Evolutionary conservation across 2,797 vertebrate species (phyloP).

Genomic region (Esox lucius): DNA sequence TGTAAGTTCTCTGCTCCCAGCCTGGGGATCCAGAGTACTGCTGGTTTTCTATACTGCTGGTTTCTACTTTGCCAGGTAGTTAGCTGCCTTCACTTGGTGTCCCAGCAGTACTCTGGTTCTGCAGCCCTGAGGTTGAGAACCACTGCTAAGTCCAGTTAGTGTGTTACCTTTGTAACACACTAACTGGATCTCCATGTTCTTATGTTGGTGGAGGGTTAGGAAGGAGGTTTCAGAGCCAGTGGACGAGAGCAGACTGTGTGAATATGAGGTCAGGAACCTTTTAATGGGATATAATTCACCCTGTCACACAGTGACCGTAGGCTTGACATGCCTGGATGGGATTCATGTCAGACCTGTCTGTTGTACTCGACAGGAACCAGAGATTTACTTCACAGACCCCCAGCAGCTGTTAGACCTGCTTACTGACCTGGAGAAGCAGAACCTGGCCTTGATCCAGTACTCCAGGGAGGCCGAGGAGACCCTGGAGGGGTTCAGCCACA

Average conservation of each 20-base stretch:
- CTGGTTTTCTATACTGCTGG: too few species aligned
- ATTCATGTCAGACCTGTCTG: too few species aligned
- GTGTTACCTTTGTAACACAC: too few species aligned
- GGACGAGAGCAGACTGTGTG: conserved; percentile 8
- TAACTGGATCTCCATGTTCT: too few species aligned
- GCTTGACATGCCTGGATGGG: not conserved
- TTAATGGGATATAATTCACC: not conserved
- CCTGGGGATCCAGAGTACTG: too few species aligned
- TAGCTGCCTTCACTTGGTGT: too few species aligned
- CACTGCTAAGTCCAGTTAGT: too few species aligned
- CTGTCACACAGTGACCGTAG: too few species aligned
- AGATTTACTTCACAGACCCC: conserved; percentile 88
- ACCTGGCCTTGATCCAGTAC: conserved; percentile 84
- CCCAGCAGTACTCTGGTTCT: too few species aligned
- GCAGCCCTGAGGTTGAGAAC: too few species aligned
- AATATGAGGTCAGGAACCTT: conserved; percentile 4
- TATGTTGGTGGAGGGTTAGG: not conserved
- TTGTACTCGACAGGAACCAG: conserved; percentile 59
- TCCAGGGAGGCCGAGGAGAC: conserved; percentile 78
- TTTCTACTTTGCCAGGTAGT: too few species aligned
- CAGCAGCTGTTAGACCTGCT: conserved; percentile 85
- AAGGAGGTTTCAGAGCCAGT: not conserved
- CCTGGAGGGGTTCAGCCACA: conserved; percentile 73
- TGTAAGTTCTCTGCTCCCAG: too few species aligned
- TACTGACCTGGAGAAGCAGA: conserved; percentile 84